Conservation (phyloP, 1,140 invertebrate species). For the Vollenhovia emeryi region DNA sequence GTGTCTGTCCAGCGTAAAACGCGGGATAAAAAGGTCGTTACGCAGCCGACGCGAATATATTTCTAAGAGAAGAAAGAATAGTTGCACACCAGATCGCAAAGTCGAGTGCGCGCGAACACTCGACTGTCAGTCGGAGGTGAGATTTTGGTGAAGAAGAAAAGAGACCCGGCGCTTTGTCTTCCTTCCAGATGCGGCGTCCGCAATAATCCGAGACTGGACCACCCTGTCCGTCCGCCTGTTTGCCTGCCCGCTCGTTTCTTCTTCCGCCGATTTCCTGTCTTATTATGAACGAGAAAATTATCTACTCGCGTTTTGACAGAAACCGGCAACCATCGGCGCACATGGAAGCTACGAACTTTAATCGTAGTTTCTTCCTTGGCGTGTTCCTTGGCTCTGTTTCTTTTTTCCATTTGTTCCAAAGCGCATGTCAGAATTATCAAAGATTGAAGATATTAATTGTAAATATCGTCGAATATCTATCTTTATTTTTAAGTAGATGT, state of each 20-base stretch:
- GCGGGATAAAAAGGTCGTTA: constrained; percentile 62
- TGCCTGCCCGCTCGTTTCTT: neutral
- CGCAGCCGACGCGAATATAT: constrained; percentile 36
- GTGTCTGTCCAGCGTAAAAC: constrained; percentile 18
- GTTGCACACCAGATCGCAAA: neutral
- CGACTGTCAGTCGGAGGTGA: too few species aligned
- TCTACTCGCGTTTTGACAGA: constrained; percentile 38
- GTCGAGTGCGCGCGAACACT: neutral
- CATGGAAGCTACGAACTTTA: constrained; percentile 12
- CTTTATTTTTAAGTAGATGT: neutral
- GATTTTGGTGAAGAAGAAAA: constrained; percentile 15
- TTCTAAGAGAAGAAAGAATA: neutral
- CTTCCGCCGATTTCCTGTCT: constrained; percentile 13
- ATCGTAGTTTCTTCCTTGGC: neutral
- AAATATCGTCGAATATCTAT: neutral
- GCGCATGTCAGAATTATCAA: neutral
- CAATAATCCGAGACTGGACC: constrained; percentile 67
- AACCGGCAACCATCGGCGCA: constrained; percentile 8
- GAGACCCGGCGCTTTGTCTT: constrained; percentile 62
- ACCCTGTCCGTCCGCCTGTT: constrained; percentile 45
- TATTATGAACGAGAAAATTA: constrained; percentile 9
- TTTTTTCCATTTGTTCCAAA: neutral
- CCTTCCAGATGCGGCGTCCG: constrained; percentile 58
- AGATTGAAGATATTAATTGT: neutral
- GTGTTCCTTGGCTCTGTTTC: too few species aligned